Evolutionary conservation across 35 echinoderm and acorn worm genomes (phyloP).

Genomic region (Patiria miniata): DNA sequence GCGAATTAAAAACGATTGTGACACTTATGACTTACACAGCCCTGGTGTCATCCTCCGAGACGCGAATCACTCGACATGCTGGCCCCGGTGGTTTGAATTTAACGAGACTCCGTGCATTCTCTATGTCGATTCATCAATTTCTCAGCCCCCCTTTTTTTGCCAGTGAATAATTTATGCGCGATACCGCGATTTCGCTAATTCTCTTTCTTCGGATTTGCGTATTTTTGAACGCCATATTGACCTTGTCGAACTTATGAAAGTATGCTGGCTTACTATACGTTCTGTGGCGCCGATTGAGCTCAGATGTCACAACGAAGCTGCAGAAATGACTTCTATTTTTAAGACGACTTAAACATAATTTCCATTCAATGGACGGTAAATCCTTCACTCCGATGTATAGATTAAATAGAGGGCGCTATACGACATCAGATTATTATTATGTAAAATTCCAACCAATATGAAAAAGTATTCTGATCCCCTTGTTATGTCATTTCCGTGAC

Average conservation of each 20-base stretch:
- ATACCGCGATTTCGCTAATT: background rate
- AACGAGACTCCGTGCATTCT: background rate
- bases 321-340: too few relatives aligned
- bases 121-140: slow-evolving; percentile 6
- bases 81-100: background rate
- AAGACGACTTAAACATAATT: too few relatives aligned
- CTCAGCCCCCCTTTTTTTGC: background rate
- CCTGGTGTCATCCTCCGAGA: too few relatives aligned
- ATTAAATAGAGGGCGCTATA: background rate
- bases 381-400: too few relatives aligned
- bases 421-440: background rate
- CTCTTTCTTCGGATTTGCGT: background rate
- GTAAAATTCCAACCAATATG: background rate
- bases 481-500: background rate
- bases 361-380: too few relatives aligned
- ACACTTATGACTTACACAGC: too few relatives aligned
- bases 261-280: background rate
- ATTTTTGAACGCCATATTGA: background rate
- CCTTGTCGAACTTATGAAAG: background rate
- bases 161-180: background rate
- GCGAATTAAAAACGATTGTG: too few relatives aligned
- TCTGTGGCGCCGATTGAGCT: background rate
- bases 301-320: too few relatives aligned
- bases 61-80: background rate
- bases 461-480: background rate